These are phyloP conservation scores for Parnassius apollo DNA, from an alignment of 2,888 invertebrate species.

Conservation along the genomic window DNA sequence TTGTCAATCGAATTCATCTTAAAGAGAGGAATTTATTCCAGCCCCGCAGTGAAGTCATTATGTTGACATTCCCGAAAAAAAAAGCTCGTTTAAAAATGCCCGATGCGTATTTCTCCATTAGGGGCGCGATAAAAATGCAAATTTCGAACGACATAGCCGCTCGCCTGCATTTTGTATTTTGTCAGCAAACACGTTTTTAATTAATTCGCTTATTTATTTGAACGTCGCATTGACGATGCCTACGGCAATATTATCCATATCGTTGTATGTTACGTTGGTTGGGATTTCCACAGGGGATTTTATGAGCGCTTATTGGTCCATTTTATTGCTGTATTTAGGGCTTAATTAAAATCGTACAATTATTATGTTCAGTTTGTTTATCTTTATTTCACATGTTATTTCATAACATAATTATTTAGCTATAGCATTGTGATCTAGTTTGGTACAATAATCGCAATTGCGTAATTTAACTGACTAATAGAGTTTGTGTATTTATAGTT, in stretches of 20 bases:
- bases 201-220: constrained; percentile 67
- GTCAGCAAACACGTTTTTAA: constrained; percentile 68
- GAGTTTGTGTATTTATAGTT: no score
- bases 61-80: constrained; percentile 20
- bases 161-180: constrained; percentile 50
- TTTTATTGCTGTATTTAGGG: constrained; percentile 25
- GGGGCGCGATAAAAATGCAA: constrained; percentile 44
- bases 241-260: constrained; percentile 33
- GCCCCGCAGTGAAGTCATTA: constrained; percentile 25
- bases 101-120: constrained; percentile 41
- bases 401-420: constrained; percentile 14
- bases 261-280: constrained; percentile 22
- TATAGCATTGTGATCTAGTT: constrained; percentile 9
- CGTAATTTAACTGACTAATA: background rate
- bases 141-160: constrained; percentile 33
- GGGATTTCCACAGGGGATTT: constrained; percentile 23
- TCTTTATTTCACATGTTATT: constrained; percentile 16
- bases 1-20: constrained; percentile 19
- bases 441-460: constrained; percentile 4
- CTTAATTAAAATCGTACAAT: constrained; percentile 25
- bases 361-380: constrained; percentile 22
- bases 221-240: constrained; percentile 35
- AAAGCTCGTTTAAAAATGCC: constrained; percentile 31
- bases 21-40: constrained; percentile 22
- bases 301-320: constrained; percentile 17